Percentiles rank a stretch among this genome's conserved stretches.
Evolutionary conservation across 2,797 vertebrate species (phyloP).

Genomic region (Myotis findleyi): DNA sequence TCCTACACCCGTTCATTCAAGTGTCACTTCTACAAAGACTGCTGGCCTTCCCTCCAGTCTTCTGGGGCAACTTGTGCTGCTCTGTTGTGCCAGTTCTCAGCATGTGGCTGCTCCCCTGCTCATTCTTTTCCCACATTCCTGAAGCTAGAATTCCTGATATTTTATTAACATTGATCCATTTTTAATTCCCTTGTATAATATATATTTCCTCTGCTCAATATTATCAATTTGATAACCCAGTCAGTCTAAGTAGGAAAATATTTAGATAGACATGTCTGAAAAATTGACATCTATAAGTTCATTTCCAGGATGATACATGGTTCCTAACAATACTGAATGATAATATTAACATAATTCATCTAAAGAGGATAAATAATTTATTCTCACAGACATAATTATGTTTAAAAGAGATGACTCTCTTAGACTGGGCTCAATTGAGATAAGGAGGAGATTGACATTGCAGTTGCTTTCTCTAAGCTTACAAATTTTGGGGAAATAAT

Average conservation of each 20-base stretch:
- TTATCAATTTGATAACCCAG: not conserved
- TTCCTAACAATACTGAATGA: slow-evolving; percentile 24
- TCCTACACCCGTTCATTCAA: not conserved
- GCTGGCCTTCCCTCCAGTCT: not conserved
- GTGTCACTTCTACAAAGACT: not conserved
- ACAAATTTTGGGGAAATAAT: slow-evolving; percentile 24
- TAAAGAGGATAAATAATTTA: slow-evolving; percentile 41
- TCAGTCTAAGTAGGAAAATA: slow-evolving; percentile 28
- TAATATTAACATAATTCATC: slow-evolving; percentile 61
- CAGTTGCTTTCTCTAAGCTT: not conserved
- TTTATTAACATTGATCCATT: not conserved
- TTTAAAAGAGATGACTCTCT: slow-evolving; percentile 44
- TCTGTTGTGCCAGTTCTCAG: not conserved
- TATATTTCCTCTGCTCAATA: slow-evolving; percentile 9
- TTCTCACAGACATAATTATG: slow-evolving; percentile 50
- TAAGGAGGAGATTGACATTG: not conserved
- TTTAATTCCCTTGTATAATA: not conserved
- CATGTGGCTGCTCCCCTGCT: not conserved
- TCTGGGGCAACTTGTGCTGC: not conserved
- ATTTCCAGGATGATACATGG: slow-evolving; percentile 49
- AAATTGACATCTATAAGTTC: slow-evolving; percentile 51
- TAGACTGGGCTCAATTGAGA: not conserved
- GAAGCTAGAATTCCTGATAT: not conserved
- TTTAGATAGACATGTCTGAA: slow-evolving; percentile 49
- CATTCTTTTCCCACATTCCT: not conserved